A percentile compares a stretch with the other conserved stretches of the same genome.
Evolutionary conservation across 2,113 vertebrate genomes (phyloP).

Genomic region (Centropristis striata): DNA sequence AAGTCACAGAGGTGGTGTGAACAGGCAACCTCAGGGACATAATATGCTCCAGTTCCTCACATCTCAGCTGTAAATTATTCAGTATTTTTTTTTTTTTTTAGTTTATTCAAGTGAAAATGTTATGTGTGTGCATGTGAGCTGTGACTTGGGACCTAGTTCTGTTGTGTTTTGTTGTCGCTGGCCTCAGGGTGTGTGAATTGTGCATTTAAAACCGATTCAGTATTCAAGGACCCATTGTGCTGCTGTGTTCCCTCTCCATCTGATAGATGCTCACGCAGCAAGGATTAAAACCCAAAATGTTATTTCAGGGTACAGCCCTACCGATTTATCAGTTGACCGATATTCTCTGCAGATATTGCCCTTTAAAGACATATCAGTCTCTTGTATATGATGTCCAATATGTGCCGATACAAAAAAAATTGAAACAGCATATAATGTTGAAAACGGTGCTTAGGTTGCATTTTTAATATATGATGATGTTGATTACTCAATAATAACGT

Average conservation of each 20-base stretch:
- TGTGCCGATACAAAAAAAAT: too few relatives aligned
- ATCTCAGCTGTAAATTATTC: constrained; percentile 69
- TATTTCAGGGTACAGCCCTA: neutral
- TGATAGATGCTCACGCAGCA: neutral
- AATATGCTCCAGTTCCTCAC: constrained; percentile 69
- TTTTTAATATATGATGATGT: too few relatives aligned
- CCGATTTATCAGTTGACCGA: too few relatives aligned
- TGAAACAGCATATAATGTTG: too few relatives aligned
- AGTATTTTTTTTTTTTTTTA: constrained; percentile 51
- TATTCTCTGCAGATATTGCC: too few relatives aligned
- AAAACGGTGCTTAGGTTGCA: too few relatives aligned
- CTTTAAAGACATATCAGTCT: too few relatives aligned
- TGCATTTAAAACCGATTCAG: constrained; percentile 32
- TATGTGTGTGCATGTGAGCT: constrained; percentile 16
- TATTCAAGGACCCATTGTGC: constrained; percentile 12
- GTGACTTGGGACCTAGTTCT: constrained; percentile 9
- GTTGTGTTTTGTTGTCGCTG: constrained; percentile 31
- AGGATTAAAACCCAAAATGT: constrained; percentile 22
- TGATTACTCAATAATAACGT: too few relatives aligned
- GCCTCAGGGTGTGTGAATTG: constrained; percentile 32
- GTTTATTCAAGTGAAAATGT: constrained; percentile 44
- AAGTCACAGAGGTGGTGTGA: constrained; percentile 48
- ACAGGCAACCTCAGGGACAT: constrained; percentile 51
- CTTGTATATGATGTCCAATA: too few relatives aligned
- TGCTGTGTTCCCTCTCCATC: constrained; percentile 3